Conservation (phyloP, 2,113 vertebrate genomes). For the Callospermophilus lateralis region DNA sequence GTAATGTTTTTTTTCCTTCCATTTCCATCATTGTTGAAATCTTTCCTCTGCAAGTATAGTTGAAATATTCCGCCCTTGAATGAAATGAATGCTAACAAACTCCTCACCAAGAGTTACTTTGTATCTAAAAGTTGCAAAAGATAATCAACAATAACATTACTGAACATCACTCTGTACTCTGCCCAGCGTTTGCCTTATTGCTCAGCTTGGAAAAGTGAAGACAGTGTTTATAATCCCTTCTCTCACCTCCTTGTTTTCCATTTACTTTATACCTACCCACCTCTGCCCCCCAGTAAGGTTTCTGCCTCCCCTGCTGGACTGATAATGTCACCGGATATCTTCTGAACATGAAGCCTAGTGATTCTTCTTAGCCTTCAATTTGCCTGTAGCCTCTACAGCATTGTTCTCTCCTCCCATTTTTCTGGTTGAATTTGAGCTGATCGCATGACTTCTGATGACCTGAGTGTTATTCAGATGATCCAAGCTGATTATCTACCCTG, state of each 20-base stretch:
- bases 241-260: not conserved
- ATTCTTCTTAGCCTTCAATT: not conserved
- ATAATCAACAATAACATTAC: not conserved
- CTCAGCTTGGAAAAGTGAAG: not conserved
- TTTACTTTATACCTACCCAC: not conserved
- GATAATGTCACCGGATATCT: not conserved
- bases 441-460: not conserved
- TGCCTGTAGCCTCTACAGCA: not conserved
- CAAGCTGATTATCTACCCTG: not conserved
- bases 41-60: not conserved
- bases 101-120: not conserved
- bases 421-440: not conserved
- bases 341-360: not conserved
- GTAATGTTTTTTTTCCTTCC: not conserved
- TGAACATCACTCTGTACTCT: not conserved
- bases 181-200: not conserved
- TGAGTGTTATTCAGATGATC: not conserved
- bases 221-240: not conserved
- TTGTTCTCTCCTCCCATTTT: not conserved
- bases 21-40: too few species aligned
- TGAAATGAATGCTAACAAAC: not conserved
- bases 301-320: too few species aligned
- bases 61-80: not conserved
- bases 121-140: not conserved
- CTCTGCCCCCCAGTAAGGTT: not conserved